phyloP scores from a whole-genome alignment of 1,140 invertebrate genomes.

The Heterodera schachtii region DNA sequence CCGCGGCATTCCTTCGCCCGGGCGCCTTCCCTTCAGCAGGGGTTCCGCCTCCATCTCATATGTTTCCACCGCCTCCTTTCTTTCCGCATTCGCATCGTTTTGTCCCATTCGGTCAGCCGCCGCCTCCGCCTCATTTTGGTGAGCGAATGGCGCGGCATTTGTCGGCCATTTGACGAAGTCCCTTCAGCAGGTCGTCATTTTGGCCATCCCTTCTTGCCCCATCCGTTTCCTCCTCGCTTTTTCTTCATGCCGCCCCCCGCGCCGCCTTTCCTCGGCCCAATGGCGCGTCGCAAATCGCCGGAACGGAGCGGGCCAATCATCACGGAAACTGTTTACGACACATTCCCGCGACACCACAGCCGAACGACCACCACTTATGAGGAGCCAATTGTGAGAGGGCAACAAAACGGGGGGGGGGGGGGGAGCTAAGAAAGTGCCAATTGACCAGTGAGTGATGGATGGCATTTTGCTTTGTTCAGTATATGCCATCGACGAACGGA shows the following conservation, averaged over 20 bases:
- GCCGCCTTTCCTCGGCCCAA: constrained; percentile 42
- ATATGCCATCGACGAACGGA: constrained; percentile 51
- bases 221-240: constrained; percentile 32
- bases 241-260: constrained; percentile 52
- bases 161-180: not conserved
- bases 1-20: constrained; percentile 38
- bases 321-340: constrained; percentile 63
- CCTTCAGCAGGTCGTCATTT: not conserved
- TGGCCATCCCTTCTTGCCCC: constrained; percentile 22
- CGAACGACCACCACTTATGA: constrained; percentile 48
- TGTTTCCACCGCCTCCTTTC: constrained; percentile 23
- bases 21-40: constrained; percentile 21
- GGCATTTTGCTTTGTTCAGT: constrained; percentile 19
- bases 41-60: constrained; percentile 11
- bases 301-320: constrained; percentile 52
- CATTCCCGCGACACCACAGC: constrained; percentile 49
- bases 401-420: too few species aligned
- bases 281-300: constrained; percentile 19
- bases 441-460: not conserved
- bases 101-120: constrained; percentile 2
- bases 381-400: constrained; percentile 52
- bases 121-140: constrained; percentile 43
- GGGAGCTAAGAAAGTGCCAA: not conserved
- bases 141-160: not conserved
- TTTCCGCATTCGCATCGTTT: constrained; percentile 29